Percentiles rank a stretch among this genome's conserved stretches.
These are phyloP conservation scores for Limnephilus auricula DNA, from an alignment of 2,888 invertebrate genomes.

Conservation along the genomic window DNA sequence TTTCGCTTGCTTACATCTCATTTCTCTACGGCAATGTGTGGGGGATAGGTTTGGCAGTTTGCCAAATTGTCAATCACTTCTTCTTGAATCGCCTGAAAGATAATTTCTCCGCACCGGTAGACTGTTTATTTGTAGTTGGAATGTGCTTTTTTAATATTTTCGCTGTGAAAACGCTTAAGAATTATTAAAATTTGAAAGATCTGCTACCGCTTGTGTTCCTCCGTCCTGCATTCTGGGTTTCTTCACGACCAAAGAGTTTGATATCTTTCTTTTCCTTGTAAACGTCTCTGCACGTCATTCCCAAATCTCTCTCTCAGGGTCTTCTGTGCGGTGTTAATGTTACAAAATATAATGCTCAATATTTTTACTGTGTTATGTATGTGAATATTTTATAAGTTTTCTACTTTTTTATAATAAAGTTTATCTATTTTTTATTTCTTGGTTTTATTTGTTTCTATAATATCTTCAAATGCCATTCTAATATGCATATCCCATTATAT, in stretches of 20 bases:
- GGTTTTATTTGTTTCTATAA: conserved; percentile 22
- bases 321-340: background rate
- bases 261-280: background rate
- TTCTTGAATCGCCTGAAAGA: conserved; percentile 63
- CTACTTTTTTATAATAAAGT: conserved; percentile 60
- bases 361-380: conserved; percentile 51
- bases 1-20: conserved; percentile 63
- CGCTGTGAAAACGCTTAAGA: conserved; percentile 64
- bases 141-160: conserved; percentile 66
- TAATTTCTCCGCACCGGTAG: conserved; percentile 62
- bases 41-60: conserved; percentile 64
- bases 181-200: conserved; percentile 49
- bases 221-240: background rate
- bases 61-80: conserved; percentile 65
- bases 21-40: conserved; percentile 64
- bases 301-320: background rate
- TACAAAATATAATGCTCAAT: conserved; percentile 34
- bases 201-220: background rate
- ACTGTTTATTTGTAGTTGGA: conserved; percentile 65
- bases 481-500: background rate
- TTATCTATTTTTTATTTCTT: conserved; percentile 49
- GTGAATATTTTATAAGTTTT: conserved; percentile 56
- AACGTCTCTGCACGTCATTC: background rate
- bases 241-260: background rate
- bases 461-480: background rate